Conservation (phyloP, 2,113 vertebrate species). For the Megaceryle torquata region DNA sequence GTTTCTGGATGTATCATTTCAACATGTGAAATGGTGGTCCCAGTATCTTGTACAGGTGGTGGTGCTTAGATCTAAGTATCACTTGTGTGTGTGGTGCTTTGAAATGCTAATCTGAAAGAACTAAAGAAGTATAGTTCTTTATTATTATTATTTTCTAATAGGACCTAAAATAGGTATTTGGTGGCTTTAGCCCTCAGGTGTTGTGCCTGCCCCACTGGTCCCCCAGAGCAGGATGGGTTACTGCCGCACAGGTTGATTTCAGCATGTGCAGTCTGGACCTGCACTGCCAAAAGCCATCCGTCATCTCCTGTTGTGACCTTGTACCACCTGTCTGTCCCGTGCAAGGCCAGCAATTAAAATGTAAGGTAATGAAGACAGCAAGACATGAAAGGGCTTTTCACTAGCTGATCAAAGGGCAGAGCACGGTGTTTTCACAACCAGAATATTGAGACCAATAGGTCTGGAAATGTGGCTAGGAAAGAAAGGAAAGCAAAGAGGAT, state of each 20-base stretch:
- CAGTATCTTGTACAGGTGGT: background rate
- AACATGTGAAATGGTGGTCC: fast-evolving
- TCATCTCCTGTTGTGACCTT: slow-evolving; percentile 42
- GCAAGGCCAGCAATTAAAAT: slow-evolving; percentile 54
- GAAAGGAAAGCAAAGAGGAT: background rate
- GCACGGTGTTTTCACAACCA: background rate
- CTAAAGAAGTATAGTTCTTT: fast-evolving
- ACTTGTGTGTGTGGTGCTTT: background rate
- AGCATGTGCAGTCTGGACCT: background rate
- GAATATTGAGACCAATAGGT: background rate
- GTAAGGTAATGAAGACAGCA: slow-evolving; percentile 21
- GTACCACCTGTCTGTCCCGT: background rate
- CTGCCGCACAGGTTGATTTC: background rate
- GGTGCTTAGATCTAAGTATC: background rate
- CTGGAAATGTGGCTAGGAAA: background rate
- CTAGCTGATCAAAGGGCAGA: slow-evolving; percentile 51
- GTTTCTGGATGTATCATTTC: background rate
- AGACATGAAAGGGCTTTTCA: slow-evolving; percentile 45
- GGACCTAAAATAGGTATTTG: background rate
- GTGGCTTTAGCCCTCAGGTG: background rate
- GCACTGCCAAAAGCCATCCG: background rate
- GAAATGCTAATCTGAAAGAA: background rate
- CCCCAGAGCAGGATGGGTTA: background rate
- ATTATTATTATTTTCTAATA: background rate
- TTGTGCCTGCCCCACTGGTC: background rate